Conservation (phyloP, 2,113 vertebrate genomes). For the Bubalus kerabau region DNA sequence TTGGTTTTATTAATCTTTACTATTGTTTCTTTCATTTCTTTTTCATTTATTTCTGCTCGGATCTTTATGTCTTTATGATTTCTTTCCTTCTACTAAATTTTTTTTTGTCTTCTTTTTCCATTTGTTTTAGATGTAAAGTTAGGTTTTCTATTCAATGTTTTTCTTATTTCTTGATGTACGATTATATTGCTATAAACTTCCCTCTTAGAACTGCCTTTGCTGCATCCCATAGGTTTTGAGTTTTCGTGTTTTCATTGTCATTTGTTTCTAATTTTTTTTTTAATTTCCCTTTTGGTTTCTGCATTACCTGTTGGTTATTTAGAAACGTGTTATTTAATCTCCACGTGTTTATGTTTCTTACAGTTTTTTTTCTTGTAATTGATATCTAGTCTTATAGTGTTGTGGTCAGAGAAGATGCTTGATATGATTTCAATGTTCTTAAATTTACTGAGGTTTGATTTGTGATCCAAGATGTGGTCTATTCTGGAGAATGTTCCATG, state of each 20-base stretch:
- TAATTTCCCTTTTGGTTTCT: background rate
- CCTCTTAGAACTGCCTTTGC: background rate
- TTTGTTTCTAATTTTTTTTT: background rate
- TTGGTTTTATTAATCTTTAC: background rate
- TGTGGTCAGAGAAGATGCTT: too few species aligned
- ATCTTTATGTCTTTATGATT: background rate
- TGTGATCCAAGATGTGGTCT: background rate
- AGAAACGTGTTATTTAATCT: background rate
- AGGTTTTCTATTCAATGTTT: background rate
- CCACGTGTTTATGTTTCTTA: background rate
- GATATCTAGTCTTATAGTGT: too few species aligned
- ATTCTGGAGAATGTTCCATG: background rate
- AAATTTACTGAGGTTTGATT: too few species aligned
- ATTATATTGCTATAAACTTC: background rate
- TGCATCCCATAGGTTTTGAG: background rate
- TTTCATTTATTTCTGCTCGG: background rate
- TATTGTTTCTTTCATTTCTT: background rate
- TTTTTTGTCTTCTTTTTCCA: background rate
- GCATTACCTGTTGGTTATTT: background rate
- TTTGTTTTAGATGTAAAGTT: background rate
- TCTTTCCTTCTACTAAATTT: background rate
- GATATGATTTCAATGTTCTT: too few species aligned
- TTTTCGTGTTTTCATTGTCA: background rate
- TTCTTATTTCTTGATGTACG: background rate
- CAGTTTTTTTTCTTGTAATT: background rate